These are phyloP conservation scores for Myotis brandtii DNA, from an alignment of 2,113 vertebrate genomes.

Conservation along the genomic window DNA sequence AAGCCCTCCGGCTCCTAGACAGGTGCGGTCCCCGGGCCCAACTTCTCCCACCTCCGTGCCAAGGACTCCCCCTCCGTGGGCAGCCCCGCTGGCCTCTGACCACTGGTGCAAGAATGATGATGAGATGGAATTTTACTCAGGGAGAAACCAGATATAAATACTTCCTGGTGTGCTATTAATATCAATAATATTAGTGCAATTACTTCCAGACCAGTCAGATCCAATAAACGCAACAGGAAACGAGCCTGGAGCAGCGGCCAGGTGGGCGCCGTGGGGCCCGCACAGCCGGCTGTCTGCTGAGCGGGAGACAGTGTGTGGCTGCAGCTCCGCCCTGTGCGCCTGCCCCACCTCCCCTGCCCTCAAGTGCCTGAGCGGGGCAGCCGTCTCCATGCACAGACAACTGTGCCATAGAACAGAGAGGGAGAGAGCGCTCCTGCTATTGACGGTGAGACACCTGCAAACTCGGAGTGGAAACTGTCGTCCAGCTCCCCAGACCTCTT, in stretches of 20 bases:
- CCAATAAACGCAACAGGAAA: slow-evolving; percentile 65
- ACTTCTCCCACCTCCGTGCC: background rate
- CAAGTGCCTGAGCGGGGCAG: background rate
- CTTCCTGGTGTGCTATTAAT: slow-evolving; percentile 65
- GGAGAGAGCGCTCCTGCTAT: rapidly evolving
- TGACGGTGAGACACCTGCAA: background rate
- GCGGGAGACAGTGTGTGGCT: rapidly evolving
- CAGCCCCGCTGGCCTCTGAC: background rate
- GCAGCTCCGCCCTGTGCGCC: rapidly evolving
- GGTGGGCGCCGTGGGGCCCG: background rate
- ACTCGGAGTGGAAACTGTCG: background rate
- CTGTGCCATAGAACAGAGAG: rapidly evolving
- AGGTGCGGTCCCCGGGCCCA: no score
- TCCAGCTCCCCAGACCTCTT: background rate
- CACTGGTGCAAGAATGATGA: background rate
- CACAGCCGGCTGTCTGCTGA: slow-evolving; percentile 43
- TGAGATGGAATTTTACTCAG: background rate
- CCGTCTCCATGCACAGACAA: rapidly evolving
- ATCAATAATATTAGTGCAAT: slow-evolving; percentile 77
- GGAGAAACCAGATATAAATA: slow-evolving; percentile 72
- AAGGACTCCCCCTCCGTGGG: rapidly evolving
- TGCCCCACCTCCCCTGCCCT: background rate
- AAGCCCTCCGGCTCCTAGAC: background rate
- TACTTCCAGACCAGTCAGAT: slow-evolving; percentile 75
- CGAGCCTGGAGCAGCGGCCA: slow-evolving; percentile 28